Percentiles rank a stretch among this genome's conserved stretches.
These are phyloP conservation scores for Cochlearius cochlearius DNA, from an alignment of 2,113 vertebrate species.

Conservation along the genomic window DNA sequence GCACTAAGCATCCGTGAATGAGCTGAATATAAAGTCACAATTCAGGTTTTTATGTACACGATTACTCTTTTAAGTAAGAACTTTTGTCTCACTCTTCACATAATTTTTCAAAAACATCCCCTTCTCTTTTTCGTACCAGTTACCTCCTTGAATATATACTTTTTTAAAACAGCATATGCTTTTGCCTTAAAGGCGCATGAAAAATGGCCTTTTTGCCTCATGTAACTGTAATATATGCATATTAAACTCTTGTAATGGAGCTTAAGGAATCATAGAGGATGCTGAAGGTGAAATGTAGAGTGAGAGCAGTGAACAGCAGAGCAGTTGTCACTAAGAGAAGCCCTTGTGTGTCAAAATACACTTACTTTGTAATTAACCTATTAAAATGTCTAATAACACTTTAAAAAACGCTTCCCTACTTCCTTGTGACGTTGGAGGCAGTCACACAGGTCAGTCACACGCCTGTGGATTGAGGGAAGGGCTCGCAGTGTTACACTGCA, in stretches of 20 bases:
- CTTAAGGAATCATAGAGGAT: not conserved
- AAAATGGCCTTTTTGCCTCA: not conserved
- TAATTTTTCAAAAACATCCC: not conserved
- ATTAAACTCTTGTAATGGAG: not conserved
- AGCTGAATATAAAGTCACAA: not conserved
- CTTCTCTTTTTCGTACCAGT: not conserved
- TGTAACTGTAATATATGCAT: not conserved
- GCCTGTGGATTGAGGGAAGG: not conserved
- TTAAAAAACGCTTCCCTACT: slow-evolving; percentile 6
- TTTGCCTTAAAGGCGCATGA: not conserved
- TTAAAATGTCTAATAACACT: slow-evolving; percentile 15
- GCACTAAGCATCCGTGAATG: not conserved
- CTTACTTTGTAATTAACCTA: slow-evolving; percentile 10
- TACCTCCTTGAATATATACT: not conserved
- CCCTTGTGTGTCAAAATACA: not conserved
- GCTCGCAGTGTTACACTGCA: not conserved
- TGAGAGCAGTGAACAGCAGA: not conserved
- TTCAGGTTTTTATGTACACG: not conserved
- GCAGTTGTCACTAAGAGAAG: not conserved
- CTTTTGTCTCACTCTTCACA: not conserved
- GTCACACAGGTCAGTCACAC: not conserved
- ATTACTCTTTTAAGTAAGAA: not conserved
- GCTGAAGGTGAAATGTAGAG: not conserved
- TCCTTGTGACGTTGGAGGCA: slow-evolving; percentile 34
- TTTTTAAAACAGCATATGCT: not conserved